phyloP scores from a whole-genome alignment of 2,113 vertebrate species.

The zebrafish (Danio rerio) region GRCz12tu NC_133184.1:19152501-19153000 shows the following conservation, averaged over 20 bases:
- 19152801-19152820: too few species aligned
- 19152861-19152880: too few species aligned
- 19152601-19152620: neutral
- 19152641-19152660: slow-evolving; percentile 25
- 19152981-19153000: too few species aligned
- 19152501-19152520: slow-evolving; percentile 40
- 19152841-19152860: too few species aligned
- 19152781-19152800: neutral
- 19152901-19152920: too few species aligned
- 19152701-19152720: neutral
- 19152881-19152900: too few species aligned
- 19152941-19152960: too few species aligned
- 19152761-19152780: neutral
- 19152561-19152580: slow-evolving; percentile 15
- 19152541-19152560: neutral
- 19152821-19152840: too few species aligned
- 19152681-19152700: slow-evolving; percentile 21
- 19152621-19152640: slow-evolving; percentile 7
- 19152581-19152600: slow-evolving; percentile 3
- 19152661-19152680: slow-evolving; percentile 5
- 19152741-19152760: neutral
- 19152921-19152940: too few species aligned
- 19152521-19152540: slow-evolving; percentile 23
- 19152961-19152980: too few species aligned
- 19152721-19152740: neutral